Percentiles rank a stretch among this genome's conserved stretches.
phyloP scores from a whole-genome alignment of 1,140 invertebrate genomes.

The Dendrolimus kikuchii region DNA sequence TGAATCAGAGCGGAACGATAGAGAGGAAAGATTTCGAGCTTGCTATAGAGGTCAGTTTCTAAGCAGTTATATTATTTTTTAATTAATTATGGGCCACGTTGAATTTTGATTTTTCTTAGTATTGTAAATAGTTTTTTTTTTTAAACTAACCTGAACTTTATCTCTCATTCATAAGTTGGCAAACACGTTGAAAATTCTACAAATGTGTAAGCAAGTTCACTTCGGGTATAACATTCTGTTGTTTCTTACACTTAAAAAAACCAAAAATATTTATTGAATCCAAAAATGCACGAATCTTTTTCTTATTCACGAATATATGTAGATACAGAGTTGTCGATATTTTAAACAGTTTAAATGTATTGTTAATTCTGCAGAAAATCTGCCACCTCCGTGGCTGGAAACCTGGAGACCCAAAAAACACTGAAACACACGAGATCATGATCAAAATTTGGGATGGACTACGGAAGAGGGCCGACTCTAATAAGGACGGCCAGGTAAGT shows the following conservation, averaged over 20 bases:
- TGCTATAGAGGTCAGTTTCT: constrained; percentile 77
- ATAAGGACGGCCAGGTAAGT: constrained; percentile 86
- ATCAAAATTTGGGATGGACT: constrained; percentile 90
- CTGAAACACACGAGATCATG: constrained; percentile 83
- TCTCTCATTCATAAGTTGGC: too few species aligned
- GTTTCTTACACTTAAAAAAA: too few species aligned
- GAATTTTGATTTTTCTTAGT: too few species aligned
- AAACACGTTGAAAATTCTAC: too few species aligned
- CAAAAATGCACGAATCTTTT: not conserved
- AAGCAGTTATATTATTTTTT: not conserved
- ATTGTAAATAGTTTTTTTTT: too few species aligned
- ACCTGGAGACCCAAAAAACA: constrained; percentile 79
- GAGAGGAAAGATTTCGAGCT: constrained; percentile 89
- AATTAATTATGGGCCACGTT: not conserved
- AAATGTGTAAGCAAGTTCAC: too few species aligned
- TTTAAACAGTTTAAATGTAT: not conserved
- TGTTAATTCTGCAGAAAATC: constrained; percentile 76
- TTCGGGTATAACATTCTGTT: too few species aligned
- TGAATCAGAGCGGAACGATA: constrained; percentile 88
- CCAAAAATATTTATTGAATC: too few species aligned
- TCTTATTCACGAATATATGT: too few species aligned
- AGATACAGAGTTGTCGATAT: too few species aligned
- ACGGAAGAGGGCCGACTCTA: constrained; percentile 84
- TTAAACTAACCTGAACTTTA: too few species aligned
- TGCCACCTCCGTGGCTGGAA: constrained; percentile 85